These are phyloP conservation scores for Coturnix japonica DNA, from an alignment of 2,113 vertebrate genomes.

Conservation along the genomic window DNA sequence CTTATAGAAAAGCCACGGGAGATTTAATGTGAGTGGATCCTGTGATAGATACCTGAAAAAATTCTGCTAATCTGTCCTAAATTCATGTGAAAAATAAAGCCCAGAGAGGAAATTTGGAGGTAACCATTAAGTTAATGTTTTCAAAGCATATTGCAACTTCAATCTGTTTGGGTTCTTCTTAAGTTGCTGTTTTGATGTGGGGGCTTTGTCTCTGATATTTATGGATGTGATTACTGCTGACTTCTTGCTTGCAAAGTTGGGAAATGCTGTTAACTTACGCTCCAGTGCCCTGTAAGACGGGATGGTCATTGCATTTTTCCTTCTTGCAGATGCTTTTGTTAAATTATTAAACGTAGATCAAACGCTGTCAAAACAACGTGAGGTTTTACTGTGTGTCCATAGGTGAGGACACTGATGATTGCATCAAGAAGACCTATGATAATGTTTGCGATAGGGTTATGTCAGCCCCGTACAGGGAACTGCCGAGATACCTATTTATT, in stretches of 20 bases:
- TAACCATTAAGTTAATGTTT: not conserved
- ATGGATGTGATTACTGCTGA: not conserved
- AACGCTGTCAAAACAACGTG: not conserved
- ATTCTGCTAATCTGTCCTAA: not conserved
- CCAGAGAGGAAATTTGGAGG: not conserved
- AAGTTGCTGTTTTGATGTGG: constrained; percentile 18
- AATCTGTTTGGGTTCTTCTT: not conserved
- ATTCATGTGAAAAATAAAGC: constrained; percentile 17
- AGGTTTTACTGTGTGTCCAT: not conserved
- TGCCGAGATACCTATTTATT: not conserved
- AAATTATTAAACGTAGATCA: not conserved
- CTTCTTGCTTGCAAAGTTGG: not conserved
- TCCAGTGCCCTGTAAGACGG: not conserved
- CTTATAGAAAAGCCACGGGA: not conserved
- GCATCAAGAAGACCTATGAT: not conserved
- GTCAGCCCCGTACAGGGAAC: not conserved
- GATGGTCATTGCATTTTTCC: not conserved
- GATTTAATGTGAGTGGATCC: constrained; percentile 11
- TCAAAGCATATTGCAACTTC: not conserved
- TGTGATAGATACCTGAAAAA: not conserved
- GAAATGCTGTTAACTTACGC: not conserved
- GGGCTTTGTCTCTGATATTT: constrained; percentile 5
- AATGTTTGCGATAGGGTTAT: not conserved
- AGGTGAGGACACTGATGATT: not conserved
- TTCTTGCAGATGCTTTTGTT: not conserved